Percentiles rank a stretch among this genome's conserved stretches.
Evolutionary conservation across 2,888 invertebrate species (phyloP).

Genomic region (Dromius quadrimaculatus): DNA sequence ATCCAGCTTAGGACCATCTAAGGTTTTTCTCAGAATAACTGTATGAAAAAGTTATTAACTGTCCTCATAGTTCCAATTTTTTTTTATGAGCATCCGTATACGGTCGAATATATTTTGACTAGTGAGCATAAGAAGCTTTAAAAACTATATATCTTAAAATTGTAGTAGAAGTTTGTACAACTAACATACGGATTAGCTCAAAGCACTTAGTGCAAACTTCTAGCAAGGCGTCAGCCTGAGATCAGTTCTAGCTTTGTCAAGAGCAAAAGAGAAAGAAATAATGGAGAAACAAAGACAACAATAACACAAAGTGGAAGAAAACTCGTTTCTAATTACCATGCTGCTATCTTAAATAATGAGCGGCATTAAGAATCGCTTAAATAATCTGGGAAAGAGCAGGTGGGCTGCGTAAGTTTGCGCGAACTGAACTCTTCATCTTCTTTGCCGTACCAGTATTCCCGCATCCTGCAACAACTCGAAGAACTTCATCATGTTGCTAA

Average conservation of each 20-base stretch:
- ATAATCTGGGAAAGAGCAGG: slow-evolving; percentile 68
- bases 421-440: slow-evolving; percentile 65
- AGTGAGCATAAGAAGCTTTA: too few relatives aligned
- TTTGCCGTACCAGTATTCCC: slow-evolving; percentile 42
- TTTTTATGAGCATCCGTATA: too few relatives aligned
- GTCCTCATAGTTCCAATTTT: too few relatives aligned
- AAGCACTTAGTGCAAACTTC: not conserved
- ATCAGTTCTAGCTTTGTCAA: slow-evolving; percentile 9
- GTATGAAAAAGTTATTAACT: too few relatives aligned
- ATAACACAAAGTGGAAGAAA: slow-evolving; percentile 20
- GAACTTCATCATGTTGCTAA: not conserved
- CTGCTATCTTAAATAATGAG: slow-evolving; percentile 67
- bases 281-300: slow-evolving; percentile 8
- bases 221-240: too few relatives aligned
- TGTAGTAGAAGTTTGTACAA: not conserved
- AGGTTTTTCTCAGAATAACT: too few relatives aligned
- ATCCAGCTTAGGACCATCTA: too few relatives aligned
- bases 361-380: slow-evolving; percentile 68
- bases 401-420: slow-evolving; percentile 65
- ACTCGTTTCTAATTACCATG: slow-evolving; percentile 63
- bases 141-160: too few relatives aligned
- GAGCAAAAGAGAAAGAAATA: not conserved
- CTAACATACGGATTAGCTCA: slow-evolving; percentile 31
- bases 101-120: too few relatives aligned
- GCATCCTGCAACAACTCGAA: slow-evolving; percentile 12